A percentile compares a stretch with the other conserved stretches of the same genome.
Conservation (phyloP, 2,888 invertebrate genomes). For the Pheosia gnoma region DNA sequence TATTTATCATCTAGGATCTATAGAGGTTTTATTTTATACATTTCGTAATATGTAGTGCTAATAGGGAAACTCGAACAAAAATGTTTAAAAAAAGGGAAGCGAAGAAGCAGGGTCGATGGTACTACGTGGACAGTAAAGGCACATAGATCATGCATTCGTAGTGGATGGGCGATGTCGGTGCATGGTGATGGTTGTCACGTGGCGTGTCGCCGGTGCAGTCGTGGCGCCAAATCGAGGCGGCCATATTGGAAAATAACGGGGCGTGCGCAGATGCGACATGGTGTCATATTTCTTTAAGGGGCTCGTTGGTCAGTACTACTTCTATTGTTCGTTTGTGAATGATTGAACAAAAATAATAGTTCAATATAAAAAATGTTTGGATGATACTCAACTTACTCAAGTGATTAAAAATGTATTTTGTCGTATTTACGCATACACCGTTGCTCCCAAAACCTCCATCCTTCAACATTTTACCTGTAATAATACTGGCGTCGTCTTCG, state of each 20-base stretch:
- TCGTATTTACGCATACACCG: slow-evolving; percentile 15
- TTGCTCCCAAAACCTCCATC: slow-evolving; percentile 21
- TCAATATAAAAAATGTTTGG: too few species aligned
- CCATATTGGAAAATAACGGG: slow-evolving; percentile 26
- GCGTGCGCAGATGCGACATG: slow-evolving; percentile 27
- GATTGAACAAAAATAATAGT: too few species aligned
- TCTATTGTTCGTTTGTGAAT: too few species aligned
- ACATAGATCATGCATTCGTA: slow-evolving; percentile 62
- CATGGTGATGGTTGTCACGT: slow-evolving; percentile 81
- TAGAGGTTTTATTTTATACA: slow-evolving; percentile 3
- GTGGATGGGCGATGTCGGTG: slow-evolving; percentile 59
- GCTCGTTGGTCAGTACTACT: too few species aligned
- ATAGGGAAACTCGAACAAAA: slow-evolving; percentile 36
- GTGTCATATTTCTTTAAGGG: too few species aligned
- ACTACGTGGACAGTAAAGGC: slow-evolving; percentile 63
- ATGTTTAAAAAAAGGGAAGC: slow-evolving; percentile 49
- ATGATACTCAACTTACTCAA: too few species aligned
- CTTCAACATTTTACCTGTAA: slow-evolving; percentile 88
- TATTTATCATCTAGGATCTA: too few species aligned
- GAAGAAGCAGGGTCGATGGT: slow-evolving; percentile 69
- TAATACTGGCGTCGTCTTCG: slow-evolving; percentile 92
- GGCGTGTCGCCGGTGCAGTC: slow-evolving; percentile 38
- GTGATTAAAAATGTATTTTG: background rate
- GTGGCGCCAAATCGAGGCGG: slow-evolving; percentile 23
- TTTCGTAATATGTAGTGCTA: slow-evolving; percentile 49